These are phyloP conservation scores for Takifugu rubripes DNA, from an alignment of 2,797 vertebrate genomes.

Conservation along the genomic window DNA sequence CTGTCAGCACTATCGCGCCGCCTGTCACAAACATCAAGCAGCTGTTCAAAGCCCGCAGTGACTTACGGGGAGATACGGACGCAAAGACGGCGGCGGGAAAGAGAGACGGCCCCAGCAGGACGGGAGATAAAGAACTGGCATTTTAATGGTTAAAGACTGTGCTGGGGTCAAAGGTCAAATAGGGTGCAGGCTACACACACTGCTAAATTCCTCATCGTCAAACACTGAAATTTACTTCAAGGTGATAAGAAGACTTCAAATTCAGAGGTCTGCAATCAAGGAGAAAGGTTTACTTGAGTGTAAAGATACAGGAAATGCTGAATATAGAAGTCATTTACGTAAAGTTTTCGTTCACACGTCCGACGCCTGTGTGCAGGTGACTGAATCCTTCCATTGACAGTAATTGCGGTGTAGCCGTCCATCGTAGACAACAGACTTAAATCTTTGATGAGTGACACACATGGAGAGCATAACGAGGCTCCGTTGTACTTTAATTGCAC, in stretches of 20 bases:
- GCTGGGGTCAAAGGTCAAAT: slow-evolving; percentile 4
- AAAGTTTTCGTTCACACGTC: slow-evolving; percentile 2
- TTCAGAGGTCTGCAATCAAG: too few species aligned
- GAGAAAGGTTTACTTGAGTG: too few species aligned
- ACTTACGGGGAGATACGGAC: slow-evolving; percentile 37
- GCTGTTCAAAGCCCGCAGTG: slow-evolving; percentile 69
- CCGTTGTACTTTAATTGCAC: slow-evolving; percentile 34
- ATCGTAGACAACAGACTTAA: slow-evolving; percentile 2
- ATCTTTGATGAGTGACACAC: slow-evolving; percentile 17
- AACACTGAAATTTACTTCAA: too few species aligned
- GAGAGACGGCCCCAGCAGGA: slow-evolving; percentile 1
- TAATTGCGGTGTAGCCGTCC: slow-evolving; percentile 8
- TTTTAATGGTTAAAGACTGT: slow-evolving; percentile 10
- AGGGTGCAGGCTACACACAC: neutral
- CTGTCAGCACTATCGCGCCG: slow-evolving; percentile 82
- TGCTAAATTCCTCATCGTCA: too few species aligned
- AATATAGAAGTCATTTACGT: neutral
- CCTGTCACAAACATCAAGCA: slow-evolving; percentile 98
- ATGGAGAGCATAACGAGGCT: slow-evolving; percentile 11
- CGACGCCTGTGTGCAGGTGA: too few species aligned
- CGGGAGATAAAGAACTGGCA: slow-evolving; percentile 13
- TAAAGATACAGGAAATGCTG: too few species aligned
- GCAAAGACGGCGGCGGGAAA: neutral
- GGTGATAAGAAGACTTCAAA: too few species aligned
- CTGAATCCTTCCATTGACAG: slow-evolving; percentile 1